Evolutionary conservation across 1,140 invertebrate genomes (phyloP).

Genomic region (Lamellibrachia luymesi): DNA sequence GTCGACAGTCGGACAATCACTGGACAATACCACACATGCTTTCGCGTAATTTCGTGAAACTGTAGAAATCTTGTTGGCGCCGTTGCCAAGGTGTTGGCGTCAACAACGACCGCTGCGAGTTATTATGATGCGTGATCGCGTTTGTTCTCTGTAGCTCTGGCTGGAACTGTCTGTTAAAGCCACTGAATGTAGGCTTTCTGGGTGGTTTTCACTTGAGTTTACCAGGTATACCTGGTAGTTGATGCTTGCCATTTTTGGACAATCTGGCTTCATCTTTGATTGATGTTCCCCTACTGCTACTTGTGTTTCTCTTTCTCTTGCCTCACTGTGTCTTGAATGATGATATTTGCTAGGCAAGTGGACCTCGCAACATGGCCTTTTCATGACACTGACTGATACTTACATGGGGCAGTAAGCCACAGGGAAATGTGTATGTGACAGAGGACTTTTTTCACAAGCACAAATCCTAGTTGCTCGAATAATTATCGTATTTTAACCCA

Average conservation of each 20-base stretch:
- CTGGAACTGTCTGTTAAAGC: not conserved
- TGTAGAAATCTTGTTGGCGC: not conserved
- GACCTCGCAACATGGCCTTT: too few species aligned
- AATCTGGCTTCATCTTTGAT: too few species aligned
- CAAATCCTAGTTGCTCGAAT: not conserved
- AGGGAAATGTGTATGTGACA: not conserved
- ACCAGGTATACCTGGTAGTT: not conserved
- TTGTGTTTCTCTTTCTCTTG: too few species aligned
- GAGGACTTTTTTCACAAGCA: not conserved
- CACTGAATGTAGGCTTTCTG: not conserved
- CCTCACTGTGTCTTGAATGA: too few species aligned
- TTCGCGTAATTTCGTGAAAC: not conserved
- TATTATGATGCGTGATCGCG: not conserved
- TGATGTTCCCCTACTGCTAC: too few species aligned
- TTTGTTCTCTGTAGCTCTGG: not conserved
- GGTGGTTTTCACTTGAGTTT: not conserved
- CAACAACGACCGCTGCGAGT: not conserved
- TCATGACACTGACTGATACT: too few species aligned
- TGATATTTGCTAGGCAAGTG: too few species aligned
- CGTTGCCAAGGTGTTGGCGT: not conserved
- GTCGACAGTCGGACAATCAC: not conserved
- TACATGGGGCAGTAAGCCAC: not conserved
- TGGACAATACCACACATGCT: not conserved
- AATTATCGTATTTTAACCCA: not conserved
- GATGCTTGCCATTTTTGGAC: too few species aligned